Conservation (phyloP, 2,797 vertebrate genomes). For the Paguma larvata region DNA sequence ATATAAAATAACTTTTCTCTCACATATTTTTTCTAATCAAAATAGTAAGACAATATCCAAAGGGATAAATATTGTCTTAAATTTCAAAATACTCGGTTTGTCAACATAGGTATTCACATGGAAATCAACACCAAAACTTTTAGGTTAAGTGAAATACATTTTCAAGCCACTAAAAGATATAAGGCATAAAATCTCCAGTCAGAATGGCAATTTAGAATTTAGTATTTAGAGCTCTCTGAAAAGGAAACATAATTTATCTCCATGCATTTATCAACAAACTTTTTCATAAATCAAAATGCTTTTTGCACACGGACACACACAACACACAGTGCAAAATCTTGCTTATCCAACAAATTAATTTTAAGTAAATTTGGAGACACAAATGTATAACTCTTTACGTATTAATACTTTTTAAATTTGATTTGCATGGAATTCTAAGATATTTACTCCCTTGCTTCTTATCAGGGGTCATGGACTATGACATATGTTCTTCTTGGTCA, state of each 20-base stretch:
- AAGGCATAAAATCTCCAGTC: background rate
- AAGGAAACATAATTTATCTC: background rate
- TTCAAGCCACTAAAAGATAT: slow-evolving; percentile 13
- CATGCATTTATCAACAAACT: background rate
- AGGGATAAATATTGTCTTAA: background rate
- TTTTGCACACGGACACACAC: background rate
- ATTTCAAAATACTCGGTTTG: slow-evolving; percentile 42
- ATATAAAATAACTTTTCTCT: background rate
- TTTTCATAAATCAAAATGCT: slow-evolving; percentile 12
- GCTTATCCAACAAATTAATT: background rate
- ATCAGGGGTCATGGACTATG: background rate
- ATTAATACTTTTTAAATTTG: background rate
- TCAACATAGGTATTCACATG: background rate
- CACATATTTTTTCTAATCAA: slow-evolving; percentile 17
- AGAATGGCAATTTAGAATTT: background rate
- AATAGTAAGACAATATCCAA: background rate
- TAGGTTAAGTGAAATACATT: background rate
- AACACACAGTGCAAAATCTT: background rate
- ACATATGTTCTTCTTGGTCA: background rate
- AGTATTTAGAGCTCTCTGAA: background rate
- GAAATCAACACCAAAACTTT: background rate
- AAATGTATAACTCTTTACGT: background rate
- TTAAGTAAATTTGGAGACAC: background rate
- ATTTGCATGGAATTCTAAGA: background rate
- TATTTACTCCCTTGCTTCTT: background rate